phyloP scores from a whole-genome alignment of 1,140 invertebrate species.

The Hormaphis cornu region DNA sequence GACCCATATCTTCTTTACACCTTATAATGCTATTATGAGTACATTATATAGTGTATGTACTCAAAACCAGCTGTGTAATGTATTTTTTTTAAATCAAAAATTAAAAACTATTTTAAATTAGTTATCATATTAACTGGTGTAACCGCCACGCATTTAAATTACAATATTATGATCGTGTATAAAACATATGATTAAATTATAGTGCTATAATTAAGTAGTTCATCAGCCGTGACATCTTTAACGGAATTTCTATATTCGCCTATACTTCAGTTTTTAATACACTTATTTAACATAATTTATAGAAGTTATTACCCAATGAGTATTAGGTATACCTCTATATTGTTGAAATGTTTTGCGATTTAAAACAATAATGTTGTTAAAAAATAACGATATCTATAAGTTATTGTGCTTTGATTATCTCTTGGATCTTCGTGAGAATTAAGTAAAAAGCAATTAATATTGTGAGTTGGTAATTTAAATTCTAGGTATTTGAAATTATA shows the following conservation, averaged over 20 bases:
- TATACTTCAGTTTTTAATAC: not conserved
- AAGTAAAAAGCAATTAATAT: no score
- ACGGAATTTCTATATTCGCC: not conserved
- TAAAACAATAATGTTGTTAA: not conserved
- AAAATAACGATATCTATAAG: not conserved
- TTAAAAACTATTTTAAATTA: no score
- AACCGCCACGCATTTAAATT: not conserved
- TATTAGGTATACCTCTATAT: not conserved
- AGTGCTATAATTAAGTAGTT: not conserved
- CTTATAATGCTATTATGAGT: no score
- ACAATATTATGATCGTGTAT: not conserved
- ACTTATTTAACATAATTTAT: not conserved
- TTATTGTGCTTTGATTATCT: not conserved
- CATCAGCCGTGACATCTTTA: not conserved
- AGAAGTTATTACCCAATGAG: not conserved
- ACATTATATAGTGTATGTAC: no score
- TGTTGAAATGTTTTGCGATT: not conserved
- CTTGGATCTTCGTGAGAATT: not conserved
- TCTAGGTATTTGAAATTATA: no score
- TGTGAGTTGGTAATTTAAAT: no score
- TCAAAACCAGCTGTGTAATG: no score
- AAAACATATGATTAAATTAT: not conserved
- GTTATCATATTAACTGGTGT: not conserved
- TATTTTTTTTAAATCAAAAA: no score
- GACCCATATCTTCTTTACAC: no score